Evolutionary conservation across 2,797 vertebrate genomes (phyloP).

Genomic region (Anabas testudineus): DNA sequence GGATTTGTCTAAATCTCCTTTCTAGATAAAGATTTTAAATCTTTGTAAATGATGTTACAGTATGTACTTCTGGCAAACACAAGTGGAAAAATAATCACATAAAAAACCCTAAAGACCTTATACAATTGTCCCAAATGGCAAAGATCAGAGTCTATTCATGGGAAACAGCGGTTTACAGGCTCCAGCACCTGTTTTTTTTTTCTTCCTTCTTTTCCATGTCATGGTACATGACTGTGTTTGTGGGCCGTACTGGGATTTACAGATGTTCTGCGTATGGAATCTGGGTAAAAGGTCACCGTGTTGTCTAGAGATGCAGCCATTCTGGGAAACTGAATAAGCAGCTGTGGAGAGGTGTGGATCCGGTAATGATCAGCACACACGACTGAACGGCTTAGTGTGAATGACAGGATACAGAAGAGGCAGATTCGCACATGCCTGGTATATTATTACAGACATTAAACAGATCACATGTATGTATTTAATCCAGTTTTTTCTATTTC

Average conservation of each 20-base stretch:
- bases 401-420: neutral
- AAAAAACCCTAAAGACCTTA: slow-evolving; percentile 13
- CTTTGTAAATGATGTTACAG: slow-evolving; percentile 1
- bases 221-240: slow-evolving; percentile 40
- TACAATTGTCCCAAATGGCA: slow-evolving; percentile 38
- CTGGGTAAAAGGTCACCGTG: slow-evolving; percentile 82
- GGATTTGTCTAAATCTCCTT: neutral
- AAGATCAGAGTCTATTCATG: slow-evolving; percentile 45
- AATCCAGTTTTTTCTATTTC: slow-evolving; percentile 24
- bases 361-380: slow-evolving; percentile 29
- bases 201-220: slow-evolving; percentile 25
- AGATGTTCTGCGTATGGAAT: slow-evolving; percentile 83
- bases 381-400: neutral
- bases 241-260: slow-evolving; percentile 65
- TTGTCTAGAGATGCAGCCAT: slow-evolving; percentile 60
- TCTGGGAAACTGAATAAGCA: slow-evolving; percentile 72
- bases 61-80: slow-evolving; percentile 32
- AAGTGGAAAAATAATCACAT: slow-evolving; percentile 1
- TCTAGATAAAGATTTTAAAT: neutral
- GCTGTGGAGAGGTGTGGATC: slow-evolving; percentile 64
- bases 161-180: slow-evolving; percentile 44
- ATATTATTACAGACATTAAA: neutral
- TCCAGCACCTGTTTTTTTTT: slow-evolving; percentile 47
- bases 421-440: slow-evolving; percentile 3
- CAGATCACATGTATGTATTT: neutral